These are phyloP conservation scores for Limanda limanda DNA, from an alignment of 2,113 vertebrate genomes.

Conservation along the genomic window DNA sequence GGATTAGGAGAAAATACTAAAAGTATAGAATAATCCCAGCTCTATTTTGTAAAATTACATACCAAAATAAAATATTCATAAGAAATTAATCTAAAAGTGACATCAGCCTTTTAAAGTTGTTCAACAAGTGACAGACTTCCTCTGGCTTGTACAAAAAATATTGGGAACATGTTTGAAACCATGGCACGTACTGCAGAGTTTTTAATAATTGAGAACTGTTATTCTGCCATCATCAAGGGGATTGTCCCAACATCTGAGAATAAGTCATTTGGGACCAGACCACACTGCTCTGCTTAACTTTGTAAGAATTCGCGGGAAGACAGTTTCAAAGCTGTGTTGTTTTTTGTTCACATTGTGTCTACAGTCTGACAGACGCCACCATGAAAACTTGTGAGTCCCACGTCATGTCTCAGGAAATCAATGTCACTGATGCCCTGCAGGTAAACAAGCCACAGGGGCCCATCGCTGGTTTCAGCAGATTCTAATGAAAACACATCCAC, in stretches of 20 bases:
- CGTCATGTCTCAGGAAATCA: slow-evolving; percentile 37
- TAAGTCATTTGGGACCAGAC: background rate
- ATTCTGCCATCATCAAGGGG: background rate
- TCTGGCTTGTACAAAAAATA: background rate
- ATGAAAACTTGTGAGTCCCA: slow-evolving; percentile 31
- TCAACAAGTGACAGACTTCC: background rate
- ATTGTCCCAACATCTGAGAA: background rate
- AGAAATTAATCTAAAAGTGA: background rate
- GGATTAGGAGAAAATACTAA: background rate
- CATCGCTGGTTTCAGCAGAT: slow-evolving; percentile 26
- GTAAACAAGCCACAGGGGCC: slow-evolving; percentile 29
- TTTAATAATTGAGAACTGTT: slow-evolving; percentile 2
- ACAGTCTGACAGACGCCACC: background rate
- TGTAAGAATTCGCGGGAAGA: background rate
- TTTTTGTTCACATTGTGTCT: slow-evolving; percentile 21
- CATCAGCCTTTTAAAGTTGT: background rate
- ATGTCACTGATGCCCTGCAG: slow-evolving; percentile 15
- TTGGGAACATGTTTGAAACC: background rate
- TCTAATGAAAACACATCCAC: slow-evolving; percentile 31
- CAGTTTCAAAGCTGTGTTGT: background rate
- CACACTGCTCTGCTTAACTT: background rate
- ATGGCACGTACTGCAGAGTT: background rate
- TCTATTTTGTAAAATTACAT: background rate
- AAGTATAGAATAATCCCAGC: background rate
- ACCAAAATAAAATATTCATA: background rate